These are phyloP conservation scores for Latrodectus elegans DNA, from an alignment of 2,888 invertebrate species.

Conservation along the genomic window DNA sequence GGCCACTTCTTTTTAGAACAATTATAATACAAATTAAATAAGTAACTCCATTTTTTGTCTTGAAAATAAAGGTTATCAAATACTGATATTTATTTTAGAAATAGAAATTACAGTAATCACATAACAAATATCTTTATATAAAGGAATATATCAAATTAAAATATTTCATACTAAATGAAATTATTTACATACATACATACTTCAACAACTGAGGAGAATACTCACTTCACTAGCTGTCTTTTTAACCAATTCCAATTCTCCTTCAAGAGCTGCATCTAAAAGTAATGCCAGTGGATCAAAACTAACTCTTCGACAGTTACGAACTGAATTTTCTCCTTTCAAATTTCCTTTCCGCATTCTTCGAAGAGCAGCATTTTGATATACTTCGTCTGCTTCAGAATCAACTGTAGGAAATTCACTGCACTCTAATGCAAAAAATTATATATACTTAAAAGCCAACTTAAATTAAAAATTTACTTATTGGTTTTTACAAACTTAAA, in stretches of 20 bases:
- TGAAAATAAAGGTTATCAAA: too few species aligned
- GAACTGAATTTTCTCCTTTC: conserved; percentile 77
- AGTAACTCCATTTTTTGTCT: too few species aligned
- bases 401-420: background rate
- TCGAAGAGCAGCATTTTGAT: conserved; percentile 49
- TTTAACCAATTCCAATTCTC: conserved; percentile 96
- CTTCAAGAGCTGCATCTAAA: conserved; percentile 97
- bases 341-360: conserved; percentile 82
- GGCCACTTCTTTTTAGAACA: too few species aligned
- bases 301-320: conserved; percentile 83
- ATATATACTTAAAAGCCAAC: background rate
- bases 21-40: too few species aligned
- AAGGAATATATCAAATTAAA: too few species aligned
- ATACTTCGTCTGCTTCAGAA: conserved; percentile 28
- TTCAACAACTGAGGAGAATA: too few species aligned
- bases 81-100: too few species aligned
- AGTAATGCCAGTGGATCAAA: conserved; percentile 97
- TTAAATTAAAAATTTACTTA: background rate
- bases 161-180: too few species aligned
- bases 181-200: too few species aligned
- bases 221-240: conserved; percentile 86
- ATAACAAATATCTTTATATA: too few species aligned
- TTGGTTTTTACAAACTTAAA: background rate
- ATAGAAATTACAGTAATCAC: too few species aligned
- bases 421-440: conserved; percentile 15